phyloP scores from a whole-genome alignment of 2,797 vertebrate species.

The Balearica regulorum region DNA sequence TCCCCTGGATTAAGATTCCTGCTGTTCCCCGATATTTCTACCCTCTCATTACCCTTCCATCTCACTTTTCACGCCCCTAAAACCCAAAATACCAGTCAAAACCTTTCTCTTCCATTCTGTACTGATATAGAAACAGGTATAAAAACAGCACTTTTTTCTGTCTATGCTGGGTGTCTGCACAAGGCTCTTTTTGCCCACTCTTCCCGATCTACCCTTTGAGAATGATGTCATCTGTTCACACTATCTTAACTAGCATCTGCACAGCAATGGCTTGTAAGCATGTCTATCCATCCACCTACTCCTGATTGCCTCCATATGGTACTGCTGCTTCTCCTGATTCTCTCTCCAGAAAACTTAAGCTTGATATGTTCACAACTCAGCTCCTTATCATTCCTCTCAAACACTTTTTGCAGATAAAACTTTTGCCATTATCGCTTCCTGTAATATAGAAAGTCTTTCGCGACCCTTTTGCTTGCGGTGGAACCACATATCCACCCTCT shows the following conservation, averaged over 20 bases:
- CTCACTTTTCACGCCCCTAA: background rate
- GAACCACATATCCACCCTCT: background rate
- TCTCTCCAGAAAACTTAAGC: slow-evolving; percentile 51
- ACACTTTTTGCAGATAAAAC: background rate
- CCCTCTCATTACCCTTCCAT: background rate
- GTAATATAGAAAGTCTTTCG: background rate
- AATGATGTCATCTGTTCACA: slow-evolving; percentile 66
- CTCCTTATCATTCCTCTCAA: slow-evolving; percentile 5
- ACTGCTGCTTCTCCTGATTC: slow-evolving; percentile 39
- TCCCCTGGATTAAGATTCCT: background rate
- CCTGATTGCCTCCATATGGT: slow-evolving; percentile 60
- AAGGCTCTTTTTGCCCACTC: slow-evolving; percentile 52
- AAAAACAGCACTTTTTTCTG: slow-evolving; percentile 37
- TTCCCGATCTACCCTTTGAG: slow-evolving; percentile 48
- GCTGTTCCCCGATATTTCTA: background rate
- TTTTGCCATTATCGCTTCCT: background rate
- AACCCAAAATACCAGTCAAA: background rate
- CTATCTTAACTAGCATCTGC: slow-evolving; percentile 62
- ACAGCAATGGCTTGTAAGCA: slow-evolving; percentile 55
- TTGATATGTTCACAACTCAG: slow-evolving; percentile 37
- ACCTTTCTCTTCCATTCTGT: background rate
- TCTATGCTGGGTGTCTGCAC: slow-evolving; percentile 22
- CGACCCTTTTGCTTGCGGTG: background rate
- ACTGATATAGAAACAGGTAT: slow-evolving; percentile 33
- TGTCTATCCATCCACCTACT: slow-evolving; percentile 65